Evolutionary conservation across 2,888 invertebrate genomes (phyloP).

Genomic region (Sceliomorpha sp.): DNA sequence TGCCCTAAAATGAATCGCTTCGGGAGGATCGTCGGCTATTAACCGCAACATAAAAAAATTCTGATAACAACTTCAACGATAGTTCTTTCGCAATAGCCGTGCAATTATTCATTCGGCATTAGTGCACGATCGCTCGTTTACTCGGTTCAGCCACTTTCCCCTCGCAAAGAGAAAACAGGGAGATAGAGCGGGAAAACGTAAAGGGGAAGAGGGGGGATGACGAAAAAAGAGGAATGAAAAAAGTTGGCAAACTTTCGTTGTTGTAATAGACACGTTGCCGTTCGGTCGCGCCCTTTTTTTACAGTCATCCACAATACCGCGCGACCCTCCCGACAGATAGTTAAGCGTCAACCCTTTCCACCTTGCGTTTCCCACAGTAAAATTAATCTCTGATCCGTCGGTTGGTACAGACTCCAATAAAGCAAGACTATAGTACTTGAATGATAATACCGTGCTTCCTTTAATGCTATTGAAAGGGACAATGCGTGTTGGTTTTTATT

Average conservation of each 20-base stretch:
- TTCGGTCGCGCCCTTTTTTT: conserved; percentile 16
- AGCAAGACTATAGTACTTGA: conserved; percentile 26
- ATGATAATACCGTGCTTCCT: conserved; percentile 27
- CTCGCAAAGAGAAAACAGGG: too few species aligned
- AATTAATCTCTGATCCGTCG: conserved; percentile 37
- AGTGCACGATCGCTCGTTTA: too few species aligned
- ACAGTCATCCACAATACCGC: conserved; percentile 23
- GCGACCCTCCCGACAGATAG: conserved; percentile 35
- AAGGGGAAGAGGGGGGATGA: not conserved
- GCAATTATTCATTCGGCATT: too few species aligned
- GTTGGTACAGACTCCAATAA: conserved; percentile 13
- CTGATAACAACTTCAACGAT: too few species aligned
- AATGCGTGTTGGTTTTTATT: too few species aligned
- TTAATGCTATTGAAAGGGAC: conserved; percentile 12
- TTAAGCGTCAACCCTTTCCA: conserved; percentile 48
- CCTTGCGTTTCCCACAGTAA: conserved; percentile 53
- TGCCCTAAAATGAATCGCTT: too few species aligned
- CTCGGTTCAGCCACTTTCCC: too few species aligned
- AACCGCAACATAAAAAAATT: too few species aligned
- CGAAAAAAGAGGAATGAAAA: not conserved
- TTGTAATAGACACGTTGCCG: conserved; percentile 11
- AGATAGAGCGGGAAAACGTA: too few species aligned
- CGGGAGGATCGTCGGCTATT: too few species aligned
- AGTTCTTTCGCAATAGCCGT: too few species aligned
- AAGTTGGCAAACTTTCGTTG: conserved; percentile 11